Conservation (phyloP, 2,888 invertebrate species). For the Rotaria magnacalcarata region DNA sequence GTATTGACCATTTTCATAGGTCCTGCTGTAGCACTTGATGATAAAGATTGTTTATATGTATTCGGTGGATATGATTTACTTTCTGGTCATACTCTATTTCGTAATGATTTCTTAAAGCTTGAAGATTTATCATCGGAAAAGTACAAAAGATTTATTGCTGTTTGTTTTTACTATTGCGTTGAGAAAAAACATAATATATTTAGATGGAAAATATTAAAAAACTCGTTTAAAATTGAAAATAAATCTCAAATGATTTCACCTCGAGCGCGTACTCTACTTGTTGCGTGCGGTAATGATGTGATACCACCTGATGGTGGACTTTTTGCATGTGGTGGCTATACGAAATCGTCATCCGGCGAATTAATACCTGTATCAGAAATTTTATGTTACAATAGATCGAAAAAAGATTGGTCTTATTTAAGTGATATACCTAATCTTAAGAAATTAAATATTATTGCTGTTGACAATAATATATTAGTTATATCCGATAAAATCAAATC, state of each 20-base stretch:
- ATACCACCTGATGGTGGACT: slow-evolving; percentile 18
- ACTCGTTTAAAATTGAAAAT: neutral
- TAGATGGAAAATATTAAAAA: slow-evolving; percentile 2
- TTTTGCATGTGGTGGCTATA: slow-evolving; percentile 12
- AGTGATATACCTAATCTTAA: neutral
- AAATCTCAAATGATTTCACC: neutral
- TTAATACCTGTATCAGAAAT: slow-evolving; percentile 2
- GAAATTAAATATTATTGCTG: neutral
- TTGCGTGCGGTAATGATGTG: neutral
- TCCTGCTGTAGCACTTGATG: slow-evolving; percentile 23
- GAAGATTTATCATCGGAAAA: neutral
- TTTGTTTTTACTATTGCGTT: neutral
- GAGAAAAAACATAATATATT: neutral
- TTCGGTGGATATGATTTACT: slow-evolving; percentile 23
- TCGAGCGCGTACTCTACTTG: neutral
- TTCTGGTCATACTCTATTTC: neutral
- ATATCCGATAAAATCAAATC: neutral
- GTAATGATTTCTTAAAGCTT: slow-evolving; percentile 11
- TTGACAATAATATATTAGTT: neutral
- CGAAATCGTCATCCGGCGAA: neutral
- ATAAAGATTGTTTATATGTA: neutral
- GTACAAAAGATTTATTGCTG: neutral
- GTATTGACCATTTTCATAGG: neutral
- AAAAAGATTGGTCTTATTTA: neutral
- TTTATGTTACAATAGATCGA: neutral